Evolutionary conservation across 2,797 vertebrate genomes (phyloP), one percentile per base, ranked within the genome.

Genomic region (Crenichthys baileyi): DNA sequence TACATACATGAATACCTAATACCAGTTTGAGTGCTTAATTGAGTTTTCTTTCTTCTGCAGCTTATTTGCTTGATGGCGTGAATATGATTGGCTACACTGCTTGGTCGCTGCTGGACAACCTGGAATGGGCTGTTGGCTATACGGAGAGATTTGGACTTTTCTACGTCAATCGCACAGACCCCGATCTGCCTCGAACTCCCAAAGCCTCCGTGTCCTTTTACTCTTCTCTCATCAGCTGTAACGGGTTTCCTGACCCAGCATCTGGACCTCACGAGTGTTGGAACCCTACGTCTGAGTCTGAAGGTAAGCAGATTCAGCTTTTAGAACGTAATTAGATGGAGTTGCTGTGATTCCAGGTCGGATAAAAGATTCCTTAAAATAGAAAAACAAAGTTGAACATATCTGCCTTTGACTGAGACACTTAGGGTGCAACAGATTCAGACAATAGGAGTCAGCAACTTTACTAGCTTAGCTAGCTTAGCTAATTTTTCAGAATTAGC

Each of bases 61-160:
- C 96, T 0, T 79, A 94, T 48, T 55, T 96, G 72, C 88, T 96
- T 0, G 97, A 99, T 0, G 87, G 86, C 0, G 96, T 99, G 0
- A 94, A 99, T 73, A 84, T 99, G 46, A 93, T 95, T n/a, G 98
- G 98, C 72, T 99, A 98, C 91, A 97, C 97, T 0, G 96, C 96
- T 0, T 99, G 98, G 98, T 93, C 95, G 0, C 82, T 98, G 79
- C 97, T 98, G 97, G 98, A 99, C 94, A 99, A 99, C 91, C 92
- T 99, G 0, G 98, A 99, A 92, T 99, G 98, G 98, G 96, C 97
- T 11, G 92, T 87, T 2, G 98, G 98, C 51, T 99, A 93, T 58
- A 83, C 94, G 0, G 98, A 99, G 11, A 96, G 89, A 88, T 99
- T 99, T 84, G 98, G 98, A 0, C 73, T 99, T 53, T 96, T 97